Evolutionary conservation across 2,113 vertebrate species (phyloP).

Genomic region (Rhegmatorhina hoffmannsi): DNA sequence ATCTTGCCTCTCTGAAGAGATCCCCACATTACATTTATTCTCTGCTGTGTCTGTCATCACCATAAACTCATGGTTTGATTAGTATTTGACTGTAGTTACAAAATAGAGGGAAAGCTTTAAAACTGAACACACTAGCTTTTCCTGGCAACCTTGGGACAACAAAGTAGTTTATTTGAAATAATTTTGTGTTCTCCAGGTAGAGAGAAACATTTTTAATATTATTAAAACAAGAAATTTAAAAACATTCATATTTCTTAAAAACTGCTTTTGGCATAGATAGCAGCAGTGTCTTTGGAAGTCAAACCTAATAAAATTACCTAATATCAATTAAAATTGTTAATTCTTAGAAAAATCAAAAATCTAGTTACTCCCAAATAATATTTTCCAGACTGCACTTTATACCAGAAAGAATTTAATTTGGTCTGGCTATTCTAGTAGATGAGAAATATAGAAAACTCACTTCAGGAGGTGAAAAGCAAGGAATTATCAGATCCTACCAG

Average conservation of each 20-base stretch:
- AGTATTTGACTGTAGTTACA: background rate
- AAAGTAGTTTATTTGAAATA: background rate
- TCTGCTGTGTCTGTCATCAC: background rate
- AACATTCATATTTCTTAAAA: background rate
- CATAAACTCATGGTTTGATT: background rate
- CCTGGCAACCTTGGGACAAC: background rate
- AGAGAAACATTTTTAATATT: background rate
- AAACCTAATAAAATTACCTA: background rate
- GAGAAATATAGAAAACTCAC: background rate
- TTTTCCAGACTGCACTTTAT: background rate
- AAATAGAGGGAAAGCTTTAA: background rate
- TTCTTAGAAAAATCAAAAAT: background rate
- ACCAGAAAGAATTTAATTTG: background rate
- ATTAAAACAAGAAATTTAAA: background rate
- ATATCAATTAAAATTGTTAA: background rate
- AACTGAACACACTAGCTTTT: background rate
- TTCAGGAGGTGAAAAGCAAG: background rate
- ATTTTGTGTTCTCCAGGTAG: background rate
- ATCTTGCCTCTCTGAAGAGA: background rate
- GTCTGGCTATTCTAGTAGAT: background rate
- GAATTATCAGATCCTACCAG: background rate
- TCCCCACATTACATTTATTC: background rate
- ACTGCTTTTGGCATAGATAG: background rate
- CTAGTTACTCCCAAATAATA: background rate
- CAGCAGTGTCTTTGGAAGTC: background rate